Percentiles rank a stretch among this genome's conserved stretches.
These are phyloP conservation scores for Drosophila willistoni DNA, from an alignment of 1,140 invertebrate species.

Conservation along the genomic window DNA sequence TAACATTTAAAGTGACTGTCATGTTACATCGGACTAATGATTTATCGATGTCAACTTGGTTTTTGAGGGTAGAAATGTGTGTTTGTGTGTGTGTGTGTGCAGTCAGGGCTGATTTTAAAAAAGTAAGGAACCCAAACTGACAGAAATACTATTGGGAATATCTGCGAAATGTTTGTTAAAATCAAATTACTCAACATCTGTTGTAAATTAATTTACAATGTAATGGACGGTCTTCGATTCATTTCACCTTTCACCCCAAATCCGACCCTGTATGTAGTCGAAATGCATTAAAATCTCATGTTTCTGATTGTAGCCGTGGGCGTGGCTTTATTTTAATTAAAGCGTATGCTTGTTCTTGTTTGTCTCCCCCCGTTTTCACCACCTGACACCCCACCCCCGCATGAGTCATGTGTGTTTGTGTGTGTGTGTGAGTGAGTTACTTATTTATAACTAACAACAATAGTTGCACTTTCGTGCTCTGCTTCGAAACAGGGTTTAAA, in stretches of 20 bases:
- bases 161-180: no score
- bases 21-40: neutral
- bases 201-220: no score
- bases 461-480: conserved; percentile 12
- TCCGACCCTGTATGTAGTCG: neutral
- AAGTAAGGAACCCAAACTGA: no score
- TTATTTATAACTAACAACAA: conserved; percentile 13
- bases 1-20: neutral
- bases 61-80: neutral
- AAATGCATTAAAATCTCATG: conserved; percentile 40
- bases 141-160: no score
- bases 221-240: no score
- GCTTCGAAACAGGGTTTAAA: neutral
- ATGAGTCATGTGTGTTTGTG: conserved; percentile 18
- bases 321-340: conserved; percentile 65
- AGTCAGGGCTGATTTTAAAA: no score
- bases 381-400: no score
- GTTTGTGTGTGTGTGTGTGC: conserved; percentile 6
- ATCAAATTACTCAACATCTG: no score
- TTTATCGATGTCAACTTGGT: conserved; percentile 7
- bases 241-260: no score
- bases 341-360: conserved; percentile 28
- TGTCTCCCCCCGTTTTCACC: no score
- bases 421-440: conserved; percentile 14
- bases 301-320: conserved; percentile 31